phyloP scores from a whole-genome alignment of 2,888 invertebrate genomes.

The Aricia artaxerxes region DNA sequence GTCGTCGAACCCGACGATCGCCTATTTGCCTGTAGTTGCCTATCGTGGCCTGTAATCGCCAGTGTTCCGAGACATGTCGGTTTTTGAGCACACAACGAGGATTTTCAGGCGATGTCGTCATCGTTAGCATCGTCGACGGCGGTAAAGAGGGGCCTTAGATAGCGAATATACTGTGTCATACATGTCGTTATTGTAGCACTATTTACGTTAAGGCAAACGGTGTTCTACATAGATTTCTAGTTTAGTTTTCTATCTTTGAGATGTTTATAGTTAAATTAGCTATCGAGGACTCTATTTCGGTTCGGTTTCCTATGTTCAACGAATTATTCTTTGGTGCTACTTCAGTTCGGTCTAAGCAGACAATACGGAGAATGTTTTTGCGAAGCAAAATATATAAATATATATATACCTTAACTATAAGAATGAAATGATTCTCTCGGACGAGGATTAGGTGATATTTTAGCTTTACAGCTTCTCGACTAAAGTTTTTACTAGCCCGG shows the following conservation, averaged over 20 bases:
- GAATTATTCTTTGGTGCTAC: slow-evolving; percentile 48
- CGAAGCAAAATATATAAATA: slow-evolving; percentile 63
- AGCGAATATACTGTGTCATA: slow-evolving; percentile 49
- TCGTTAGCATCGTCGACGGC: background rate
- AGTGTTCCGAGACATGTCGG: no score
- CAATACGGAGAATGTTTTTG: slow-evolving; percentile 70
- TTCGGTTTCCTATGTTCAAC: slow-evolving; percentile 24
- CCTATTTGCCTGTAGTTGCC: background rate
- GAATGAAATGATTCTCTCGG: slow-evolving; percentile 61
- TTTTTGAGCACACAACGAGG: no score
- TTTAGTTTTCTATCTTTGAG: slow-evolving; percentile 23
- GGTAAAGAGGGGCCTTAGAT: slow-evolving; percentile 51
- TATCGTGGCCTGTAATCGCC: background rate
- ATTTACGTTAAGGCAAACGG: slow-evolving; percentile 15
- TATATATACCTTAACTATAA: slow-evolving; percentile 56
- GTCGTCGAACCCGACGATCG: background rate
- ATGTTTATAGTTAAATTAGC: slow-evolving; percentile 12
- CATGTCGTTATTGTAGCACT: slow-evolving; percentile 30
- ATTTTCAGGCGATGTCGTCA: background rate
- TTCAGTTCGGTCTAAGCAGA: slow-evolving; percentile 57
- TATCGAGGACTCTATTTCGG: slow-evolving; percentile 2
- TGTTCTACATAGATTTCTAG: slow-evolving; percentile 19
- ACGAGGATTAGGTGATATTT: slow-evolving; percentile 74
- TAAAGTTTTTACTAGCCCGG: slow-evolving; percentile 59
- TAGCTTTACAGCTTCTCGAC: slow-evolving; percentile 76